Conservation (phyloP, 2,113 vertebrate genomes). For the Chloropsis cyanopogon region DNA sequence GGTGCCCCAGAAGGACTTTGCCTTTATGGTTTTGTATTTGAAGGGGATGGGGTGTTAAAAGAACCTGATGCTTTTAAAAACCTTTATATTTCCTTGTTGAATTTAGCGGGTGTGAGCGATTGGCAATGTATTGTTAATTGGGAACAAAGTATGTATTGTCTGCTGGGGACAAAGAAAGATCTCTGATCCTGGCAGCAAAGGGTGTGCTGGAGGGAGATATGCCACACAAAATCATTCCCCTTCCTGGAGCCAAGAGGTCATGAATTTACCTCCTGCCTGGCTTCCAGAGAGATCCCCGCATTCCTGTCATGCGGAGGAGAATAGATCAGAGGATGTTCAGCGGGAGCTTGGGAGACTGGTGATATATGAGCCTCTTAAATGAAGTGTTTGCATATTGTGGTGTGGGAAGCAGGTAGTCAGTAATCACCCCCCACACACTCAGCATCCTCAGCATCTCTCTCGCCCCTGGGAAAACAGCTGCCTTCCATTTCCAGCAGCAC, state of each 20-base stretch:
- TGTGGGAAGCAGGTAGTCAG: not conserved
- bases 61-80: not conserved
- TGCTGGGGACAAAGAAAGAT: not conserved
- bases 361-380: not conserved
- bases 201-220: not conserved
- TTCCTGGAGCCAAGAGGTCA: not conserved
- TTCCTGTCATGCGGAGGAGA: not conserved
- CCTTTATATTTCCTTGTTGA: conserved; percentile 1
- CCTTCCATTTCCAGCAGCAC: not conserved
- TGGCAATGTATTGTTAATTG: conserved; percentile 10
- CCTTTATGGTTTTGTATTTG: not conserved
- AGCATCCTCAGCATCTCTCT: not conserved
- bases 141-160: not conserved
- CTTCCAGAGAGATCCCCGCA: not conserved
- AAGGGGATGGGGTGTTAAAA: not conserved
- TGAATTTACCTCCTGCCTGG: not conserved
- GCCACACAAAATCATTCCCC: not conserved
- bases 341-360: not conserved
- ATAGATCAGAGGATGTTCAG: not conserved
- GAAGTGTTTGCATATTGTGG: not conserved
- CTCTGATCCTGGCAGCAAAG: not conserved
- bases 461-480: not conserved
- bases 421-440: not conserved
- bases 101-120: not conserved
- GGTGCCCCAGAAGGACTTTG: not conserved